These are phyloP conservation scores for Ranitomeya imitator DNA, from an alignment of 2,113 vertebrate species.

Conservation along the genomic window DNA sequence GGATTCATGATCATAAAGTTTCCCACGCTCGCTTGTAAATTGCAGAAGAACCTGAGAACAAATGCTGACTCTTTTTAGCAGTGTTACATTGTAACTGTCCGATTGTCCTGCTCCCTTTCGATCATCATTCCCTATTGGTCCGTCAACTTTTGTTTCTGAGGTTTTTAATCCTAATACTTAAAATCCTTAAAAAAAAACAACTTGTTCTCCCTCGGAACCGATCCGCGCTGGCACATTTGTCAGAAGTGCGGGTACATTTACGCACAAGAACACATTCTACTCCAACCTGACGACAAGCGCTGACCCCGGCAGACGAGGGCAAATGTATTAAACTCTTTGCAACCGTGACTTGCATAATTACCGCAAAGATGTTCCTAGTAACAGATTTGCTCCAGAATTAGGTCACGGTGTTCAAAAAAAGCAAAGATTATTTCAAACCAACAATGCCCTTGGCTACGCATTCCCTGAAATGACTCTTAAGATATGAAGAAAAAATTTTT, in stretches of 20 bases:
- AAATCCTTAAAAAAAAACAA: too few relatives aligned
- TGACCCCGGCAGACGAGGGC: neutral
- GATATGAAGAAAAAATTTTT: neutral
- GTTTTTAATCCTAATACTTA: too few relatives aligned
- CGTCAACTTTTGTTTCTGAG: too few relatives aligned
- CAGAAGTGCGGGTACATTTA: neutral
- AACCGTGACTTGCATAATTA: slow-evolving; percentile 7
- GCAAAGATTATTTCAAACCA: neutral
- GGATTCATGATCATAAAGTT: too few relatives aligned
- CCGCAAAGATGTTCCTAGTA: slow-evolving; percentile 14
- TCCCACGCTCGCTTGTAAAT: too few relatives aligned
- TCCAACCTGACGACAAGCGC: neutral
- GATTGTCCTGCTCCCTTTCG: too few relatives aligned
- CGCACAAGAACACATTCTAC: neutral
- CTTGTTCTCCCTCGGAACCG: neutral
- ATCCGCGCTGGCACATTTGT: neutral
- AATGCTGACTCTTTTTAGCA: too few relatives aligned
- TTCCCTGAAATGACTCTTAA: neutral
- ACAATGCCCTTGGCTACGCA: neutral
- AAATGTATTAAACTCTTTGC: neutral
- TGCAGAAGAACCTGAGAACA: too few relatives aligned
- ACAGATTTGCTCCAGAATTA: slow-evolving; percentile 12
- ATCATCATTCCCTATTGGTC: too few relatives aligned
- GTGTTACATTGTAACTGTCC: too few relatives aligned
- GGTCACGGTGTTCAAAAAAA: slow-evolving; percentile 10